Evolutionary conservation across 2,113 vertebrate species (phyloP), one percentile per base, ranked within the genome.

Genomic region (Neomonachus schauinslandi): DNA sequence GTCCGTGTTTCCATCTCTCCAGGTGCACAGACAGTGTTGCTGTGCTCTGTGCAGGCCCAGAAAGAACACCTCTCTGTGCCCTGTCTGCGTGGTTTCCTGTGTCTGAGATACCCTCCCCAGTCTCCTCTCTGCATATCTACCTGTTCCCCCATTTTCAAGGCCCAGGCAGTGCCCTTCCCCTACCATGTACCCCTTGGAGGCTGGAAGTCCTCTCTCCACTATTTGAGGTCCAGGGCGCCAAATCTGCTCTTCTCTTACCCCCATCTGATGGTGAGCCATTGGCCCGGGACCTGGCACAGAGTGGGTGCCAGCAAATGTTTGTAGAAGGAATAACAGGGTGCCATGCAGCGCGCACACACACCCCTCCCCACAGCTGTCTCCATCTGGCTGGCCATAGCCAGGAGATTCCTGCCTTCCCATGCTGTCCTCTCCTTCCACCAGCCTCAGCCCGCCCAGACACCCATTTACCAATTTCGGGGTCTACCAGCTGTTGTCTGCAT

Each of bases 331-430:
- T 6, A 13, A 71, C 14, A 3, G 24, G 39, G 4, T 39, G 39
- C 55, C 2, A 0, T 1, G 1, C n/a, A 74, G n/a, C 31, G 33
- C 51, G 2, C 63, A 67, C 51, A 53, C 51, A 53, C 63, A 31
- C n/a, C 13, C 0, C 0, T 1, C 24, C 46, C 33, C 14, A 18
- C 13, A 0, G 24, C 12, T 1, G 24, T 42, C 53, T 63, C 77
- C 6, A 10, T 33, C 28, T 76, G 42, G n/a, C 36, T 77, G 42
- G 53, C 74, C 55, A 76, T 72, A 4, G 22, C 14, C 71, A 8
- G 53, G 53, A 72, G 46, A 22, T 46, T 19, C 67, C 18, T 11
- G 33, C 84, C 71, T 57, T 14, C 55, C 69, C 36, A 14, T 0
- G 1, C n/a, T 1, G 1, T 9, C 39, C 72, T 61, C 51, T 65